These are phyloP conservation scores for Craterocephalus amniculus DNA, from an alignment of 2,797 vertebrate genomes.

Conservation along the genomic window DNA sequence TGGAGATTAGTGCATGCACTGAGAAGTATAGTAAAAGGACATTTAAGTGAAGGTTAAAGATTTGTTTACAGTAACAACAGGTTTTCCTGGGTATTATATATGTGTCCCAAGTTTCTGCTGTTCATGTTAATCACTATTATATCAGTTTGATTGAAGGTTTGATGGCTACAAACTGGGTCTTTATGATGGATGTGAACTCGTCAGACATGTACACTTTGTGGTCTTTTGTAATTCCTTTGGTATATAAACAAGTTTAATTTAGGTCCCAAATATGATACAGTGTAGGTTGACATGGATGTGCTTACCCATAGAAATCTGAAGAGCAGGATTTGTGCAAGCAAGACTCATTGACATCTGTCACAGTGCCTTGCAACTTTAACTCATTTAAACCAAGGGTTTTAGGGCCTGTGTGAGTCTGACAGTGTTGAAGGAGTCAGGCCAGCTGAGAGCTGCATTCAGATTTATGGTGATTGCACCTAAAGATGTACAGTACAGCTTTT, in stretches of 20 bases:
- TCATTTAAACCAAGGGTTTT: not conserved
- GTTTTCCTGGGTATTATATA: constrained; percentile 11
- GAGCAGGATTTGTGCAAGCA: not conserved
- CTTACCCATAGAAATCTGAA: not conserved
- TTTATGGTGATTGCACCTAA: not conserved
- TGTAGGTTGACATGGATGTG: not conserved
- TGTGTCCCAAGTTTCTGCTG: not conserved
- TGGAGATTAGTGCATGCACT: constrained; percentile 48
- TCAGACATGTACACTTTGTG: not conserved
- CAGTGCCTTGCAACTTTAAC: not conserved
- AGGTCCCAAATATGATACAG: not conserved
- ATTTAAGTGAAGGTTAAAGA: constrained; percentile 38
- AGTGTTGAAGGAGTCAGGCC: not conserved
- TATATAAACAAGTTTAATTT: not conserved
- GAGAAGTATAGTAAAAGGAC: constrained; percentile 35
- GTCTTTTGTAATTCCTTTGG: not conserved
- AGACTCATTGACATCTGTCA: not conserved
- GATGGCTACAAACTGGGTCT: not conserved
- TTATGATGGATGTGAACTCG: not conserved
- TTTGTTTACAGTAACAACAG: constrained; percentile 13
- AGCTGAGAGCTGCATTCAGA: not conserved
- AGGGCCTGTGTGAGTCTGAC: not conserved
- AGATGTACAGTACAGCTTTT: not conserved
- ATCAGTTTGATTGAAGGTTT: not conserved
- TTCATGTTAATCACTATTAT: not conserved